Conservation (phyloP, 2,797 vertebrate genomes). For the Columba guinea region DNA sequence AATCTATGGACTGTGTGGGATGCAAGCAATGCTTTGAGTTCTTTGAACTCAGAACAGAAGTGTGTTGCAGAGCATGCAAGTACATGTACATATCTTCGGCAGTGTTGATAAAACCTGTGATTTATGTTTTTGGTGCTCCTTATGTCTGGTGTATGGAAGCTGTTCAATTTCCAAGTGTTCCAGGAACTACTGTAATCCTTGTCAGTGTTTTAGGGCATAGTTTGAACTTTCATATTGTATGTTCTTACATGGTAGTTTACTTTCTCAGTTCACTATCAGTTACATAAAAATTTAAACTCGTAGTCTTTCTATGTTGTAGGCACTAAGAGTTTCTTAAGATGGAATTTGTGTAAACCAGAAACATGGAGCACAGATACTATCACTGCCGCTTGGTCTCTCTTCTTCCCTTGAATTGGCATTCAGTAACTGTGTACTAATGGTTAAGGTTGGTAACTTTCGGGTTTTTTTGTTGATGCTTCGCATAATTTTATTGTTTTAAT, state of each 20-base stretch:
- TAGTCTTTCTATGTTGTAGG: background rate
- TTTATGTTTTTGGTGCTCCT: background rate
- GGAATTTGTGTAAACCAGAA: background rate
- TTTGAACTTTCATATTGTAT: constrained; percentile 6
- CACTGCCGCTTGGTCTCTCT: background rate
- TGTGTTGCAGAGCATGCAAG: background rate
- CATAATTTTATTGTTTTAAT: background rate
- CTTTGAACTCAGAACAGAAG: background rate
- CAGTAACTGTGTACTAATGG: background rate
- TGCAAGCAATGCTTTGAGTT: background rate
- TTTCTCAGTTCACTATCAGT: background rate
- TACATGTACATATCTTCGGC: background rate
- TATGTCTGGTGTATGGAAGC: background rate
- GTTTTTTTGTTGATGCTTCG: background rate
- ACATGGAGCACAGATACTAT: background rate
- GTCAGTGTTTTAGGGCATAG: background rate
- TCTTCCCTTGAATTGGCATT: background rate
- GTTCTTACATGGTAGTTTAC: constrained; percentile 15
- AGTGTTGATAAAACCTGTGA: background rate
- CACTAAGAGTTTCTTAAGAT: background rate
- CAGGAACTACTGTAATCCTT: background rate
- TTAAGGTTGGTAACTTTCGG: background rate
- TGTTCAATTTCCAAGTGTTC: constrained; percentile 17
- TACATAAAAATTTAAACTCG: background rate
- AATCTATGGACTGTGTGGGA: background rate